Evolutionary conservation across 2,888 invertebrate genomes (phyloP), one percentile per base, ranked within the genome.

Genomic region (Callosobruchus maculatus): DNA sequence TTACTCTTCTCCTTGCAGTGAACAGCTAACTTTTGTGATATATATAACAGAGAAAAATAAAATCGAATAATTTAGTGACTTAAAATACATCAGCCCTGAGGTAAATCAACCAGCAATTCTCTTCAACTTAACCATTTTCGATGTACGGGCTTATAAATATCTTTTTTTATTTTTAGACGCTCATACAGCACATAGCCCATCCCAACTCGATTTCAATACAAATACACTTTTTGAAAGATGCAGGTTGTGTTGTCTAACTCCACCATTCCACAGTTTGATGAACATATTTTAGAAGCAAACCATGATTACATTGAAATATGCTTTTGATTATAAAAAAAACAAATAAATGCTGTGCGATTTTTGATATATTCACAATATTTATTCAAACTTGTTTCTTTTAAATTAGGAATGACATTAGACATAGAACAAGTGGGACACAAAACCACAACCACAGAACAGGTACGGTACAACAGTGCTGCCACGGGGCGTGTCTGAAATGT

Each of bases 1-100:
- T 83, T 77, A 83, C 82, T 81, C 78, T 77, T 80, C 81, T 74
- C 81, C 82, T 77, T 83, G 83, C 26, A 78, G 73, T 20, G 81
- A 81, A 74, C 77, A 75, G 69, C 70, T 66, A 21, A 26, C 21
- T 49, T 49, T 49, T 49, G 49, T 1, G 49, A 18, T 49, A 49
- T 49, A 13, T 49, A 49, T 1, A 49, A 49, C 7, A 13, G 49
- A 49, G 1, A 49, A 49, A 49, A 49, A 49, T 18, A 49, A 49
- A 49, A 49, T 49, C 1, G 13, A 49, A 49, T 13, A 18, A 18
- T 49, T 49, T 49, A 49, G 1, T 49, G 18, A 49, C 49, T 49
- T 7, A 49, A 49, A 49, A 49, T 49, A 49, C 49, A 49, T 49
- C 49, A 49, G 49, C 49, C 49, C 49, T 49, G 26, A 49, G 49